These are phyloP conservation scores for Saccopteryx bilineata DNA, from an alignment of 2,113 vertebrate genomes.

Conservation along the genomic window DNA sequence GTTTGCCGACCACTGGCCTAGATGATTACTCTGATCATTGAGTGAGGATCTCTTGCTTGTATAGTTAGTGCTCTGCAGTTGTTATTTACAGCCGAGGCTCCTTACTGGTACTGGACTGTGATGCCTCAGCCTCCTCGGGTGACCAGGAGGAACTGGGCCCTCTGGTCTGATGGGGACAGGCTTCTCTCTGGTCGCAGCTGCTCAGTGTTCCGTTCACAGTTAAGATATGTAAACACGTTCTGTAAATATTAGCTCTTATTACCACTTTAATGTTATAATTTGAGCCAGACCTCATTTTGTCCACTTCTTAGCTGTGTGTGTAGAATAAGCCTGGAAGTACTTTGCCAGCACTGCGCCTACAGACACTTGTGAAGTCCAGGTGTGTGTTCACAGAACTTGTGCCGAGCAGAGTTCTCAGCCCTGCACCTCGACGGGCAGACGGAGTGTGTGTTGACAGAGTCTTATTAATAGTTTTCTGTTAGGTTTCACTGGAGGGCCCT, in stretches of 20 bases:
- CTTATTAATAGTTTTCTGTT: neutral
- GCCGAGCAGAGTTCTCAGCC: neutral
- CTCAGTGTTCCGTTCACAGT: neutral
- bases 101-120: neutral
- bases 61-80: neutral
- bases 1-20: no score
- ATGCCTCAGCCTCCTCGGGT: neutral
- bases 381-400: neutral
- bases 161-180: neutral
- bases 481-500: neutral
- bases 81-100: neutral
- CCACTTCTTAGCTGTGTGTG: neutral
- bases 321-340: neutral
- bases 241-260: slow-evolving; percentile 36
- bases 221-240: neutral
- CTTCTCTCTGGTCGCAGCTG: neutral
- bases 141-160: neutral
- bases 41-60: neutral
- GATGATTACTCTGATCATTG: neutral
- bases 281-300: neutral
- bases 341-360: neutral
- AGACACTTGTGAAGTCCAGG: neutral
- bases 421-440: neutral
- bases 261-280: neutral
- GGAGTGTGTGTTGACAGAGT: neutral